Evolutionary conservation across 2,113 vertebrate species (phyloP), one percentile per base, ranked within the genome.

Genomic region (Colinus virginianus): DNA sequence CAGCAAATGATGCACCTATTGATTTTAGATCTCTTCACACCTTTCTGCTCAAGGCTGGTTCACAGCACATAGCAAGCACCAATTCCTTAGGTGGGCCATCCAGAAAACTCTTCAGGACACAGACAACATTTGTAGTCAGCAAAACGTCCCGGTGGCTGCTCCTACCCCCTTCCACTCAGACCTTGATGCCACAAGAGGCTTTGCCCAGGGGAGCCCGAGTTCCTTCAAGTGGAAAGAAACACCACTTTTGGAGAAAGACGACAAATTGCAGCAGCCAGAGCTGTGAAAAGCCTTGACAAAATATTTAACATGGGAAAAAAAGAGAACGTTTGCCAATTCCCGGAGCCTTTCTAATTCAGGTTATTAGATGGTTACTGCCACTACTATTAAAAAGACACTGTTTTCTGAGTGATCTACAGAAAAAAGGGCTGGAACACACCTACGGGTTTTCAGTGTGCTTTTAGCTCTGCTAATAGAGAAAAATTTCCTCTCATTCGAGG

Each of bases 281-380:
- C 2, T 86, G 84, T 94, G 95, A 92, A 92, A 80, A 92, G 51
- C 84, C 78, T 87, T 85, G 93, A 92, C 91, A 96, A 96, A 96
- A 94, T 88, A 91, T 88, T 94, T 78, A 88, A 71, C 14, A 7
- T 0, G 0, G 71, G 67, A 13, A 34, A 61, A 40, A 22, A 34
- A 64, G 74, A 18, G 49, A 93, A n/a, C 0, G 2, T 51, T 78
- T 96, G 90, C 79, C 90, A 66, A 17, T 66, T 90, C 88, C 83
- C 53, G 6, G 40, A 85, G 82, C n/a, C 85, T 84, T 64, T 84
- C 86, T 88, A 56, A 71, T 90, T 76, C 86, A 62, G 77, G 90
- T 84, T 91, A 36, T 95, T 88, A 68, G 83, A 71, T 71, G 61
- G 90, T 91, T 90, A 68, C 75, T 77, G 94, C 78, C 92, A 77